Evolutionary conservation across 2,888 invertebrate species (phyloP).

Genomic region (Carterocephalus palaemon): DNA sequence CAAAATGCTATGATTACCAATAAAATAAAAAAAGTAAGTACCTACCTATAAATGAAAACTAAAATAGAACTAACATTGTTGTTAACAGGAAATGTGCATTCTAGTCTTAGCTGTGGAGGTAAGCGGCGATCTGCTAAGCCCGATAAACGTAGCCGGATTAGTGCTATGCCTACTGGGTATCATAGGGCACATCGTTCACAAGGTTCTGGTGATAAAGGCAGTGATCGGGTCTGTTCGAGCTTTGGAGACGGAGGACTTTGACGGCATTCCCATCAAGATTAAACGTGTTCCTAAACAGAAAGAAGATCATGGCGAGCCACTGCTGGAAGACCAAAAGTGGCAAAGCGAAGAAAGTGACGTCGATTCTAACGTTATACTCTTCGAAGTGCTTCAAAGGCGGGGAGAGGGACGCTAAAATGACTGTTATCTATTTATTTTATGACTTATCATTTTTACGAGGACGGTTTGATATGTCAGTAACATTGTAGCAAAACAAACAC

Average conservation of each 20-base stretch:
- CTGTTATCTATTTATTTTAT: background rate
- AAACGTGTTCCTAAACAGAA: constrained; percentile 36
- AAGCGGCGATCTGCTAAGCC: constrained; percentile 90
- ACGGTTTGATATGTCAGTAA: no score
- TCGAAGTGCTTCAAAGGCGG: constrained; percentile 76
- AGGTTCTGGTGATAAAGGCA: constrained; percentile 66
- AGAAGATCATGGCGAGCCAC: constrained; percentile 51
- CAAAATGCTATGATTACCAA: no score
- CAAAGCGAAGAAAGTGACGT: constrained; percentile 66
- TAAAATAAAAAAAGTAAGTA: no score
- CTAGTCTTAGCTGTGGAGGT: constrained; percentile 91
- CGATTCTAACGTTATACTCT: constrained; percentile 75
- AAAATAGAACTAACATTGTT: no score
- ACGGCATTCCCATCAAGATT: constrained; percentile 34
- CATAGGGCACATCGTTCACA: constrained; percentile 88
- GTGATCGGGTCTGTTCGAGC: constrained; percentile 53
- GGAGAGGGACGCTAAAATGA: constrained; percentile 50
- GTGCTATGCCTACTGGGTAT: constrained; percentile 94
- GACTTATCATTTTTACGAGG: no score
- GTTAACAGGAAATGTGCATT: constrained; percentile 92
- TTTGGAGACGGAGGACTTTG: constrained; percentile 49
- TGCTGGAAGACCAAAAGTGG: constrained; percentile 55
- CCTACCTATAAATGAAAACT: no score
- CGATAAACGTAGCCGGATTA: constrained; percentile 91
- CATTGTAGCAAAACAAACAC: no score